Percentiles rank a stretch among this genome's conserved stretches.
These are phyloP conservation scores for Dicrurus megarhynchus DNA, from an alignment of 2,113 vertebrate species.

Conservation along the genomic window DNA sequence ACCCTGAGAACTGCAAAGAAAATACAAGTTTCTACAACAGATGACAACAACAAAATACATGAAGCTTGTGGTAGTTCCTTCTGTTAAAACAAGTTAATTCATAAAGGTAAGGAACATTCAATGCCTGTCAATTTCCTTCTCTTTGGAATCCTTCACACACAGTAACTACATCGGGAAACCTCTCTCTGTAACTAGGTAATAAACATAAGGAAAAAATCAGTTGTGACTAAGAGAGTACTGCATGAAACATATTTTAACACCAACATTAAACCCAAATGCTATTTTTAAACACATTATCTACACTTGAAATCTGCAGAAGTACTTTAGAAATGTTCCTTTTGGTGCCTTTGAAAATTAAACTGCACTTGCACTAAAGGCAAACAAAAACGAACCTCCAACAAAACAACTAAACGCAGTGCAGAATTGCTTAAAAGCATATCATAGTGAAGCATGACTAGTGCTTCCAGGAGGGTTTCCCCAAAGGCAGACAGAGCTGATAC, in stretches of 20 bases:
- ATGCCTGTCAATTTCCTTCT: neutral
- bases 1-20: neutral
- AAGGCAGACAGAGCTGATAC: neutral
- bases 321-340: neutral
- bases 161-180: neutral
- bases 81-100: constrained; percentile 33
- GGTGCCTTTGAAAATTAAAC: neutral
- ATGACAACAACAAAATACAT: neutral
- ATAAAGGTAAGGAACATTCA: constrained; percentile 23
- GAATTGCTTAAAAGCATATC: neutral
- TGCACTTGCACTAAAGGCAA: neutral
- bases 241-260: neutral
- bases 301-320: neutral
- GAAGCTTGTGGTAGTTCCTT: constrained; percentile 6
- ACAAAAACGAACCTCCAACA: neutral
- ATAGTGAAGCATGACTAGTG: neutral
- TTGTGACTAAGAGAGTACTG: neutral
- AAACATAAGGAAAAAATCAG: neutral
- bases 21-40: neutral
- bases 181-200: neutral
- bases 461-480: constrained; percentile 13
- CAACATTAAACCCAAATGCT: neutral
- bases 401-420: neutral
- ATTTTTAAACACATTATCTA: neutral
- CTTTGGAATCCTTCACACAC: neutral